Conservation (phyloP, 2,113 vertebrate genomes). For the Naja naja region DNA sequence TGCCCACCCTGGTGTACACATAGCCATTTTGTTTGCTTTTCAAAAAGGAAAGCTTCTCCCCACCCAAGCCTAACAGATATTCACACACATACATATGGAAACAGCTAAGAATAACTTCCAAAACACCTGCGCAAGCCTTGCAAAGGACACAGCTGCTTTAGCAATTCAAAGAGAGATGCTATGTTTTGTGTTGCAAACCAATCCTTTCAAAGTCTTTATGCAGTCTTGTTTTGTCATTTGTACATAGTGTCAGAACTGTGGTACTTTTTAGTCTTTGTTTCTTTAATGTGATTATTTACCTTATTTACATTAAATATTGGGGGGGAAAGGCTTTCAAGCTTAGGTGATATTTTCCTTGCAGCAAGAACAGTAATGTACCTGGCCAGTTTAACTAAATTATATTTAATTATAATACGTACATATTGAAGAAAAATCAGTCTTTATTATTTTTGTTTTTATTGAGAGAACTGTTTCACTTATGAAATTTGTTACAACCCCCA, state of each 20-base stretch:
- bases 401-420: neutral
- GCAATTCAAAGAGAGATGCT: neutral
- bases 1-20: too few relatives aligned
- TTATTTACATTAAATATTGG: neutral
- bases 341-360: neutral
- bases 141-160: neutral
- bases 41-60: neutral
- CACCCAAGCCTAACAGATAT: neutral
- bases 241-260: neutral
- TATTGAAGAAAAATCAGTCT: neutral
- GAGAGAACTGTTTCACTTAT: neutral
- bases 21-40: neutral
- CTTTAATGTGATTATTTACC: neutral
- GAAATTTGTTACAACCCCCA: neutral
- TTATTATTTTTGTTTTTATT: neutral
- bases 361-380: neutral
- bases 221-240: neutral
- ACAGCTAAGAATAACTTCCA: neutral
- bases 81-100: neutral
- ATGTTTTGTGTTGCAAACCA: neutral
- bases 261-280: neutral
- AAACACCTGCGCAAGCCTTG: neutral
- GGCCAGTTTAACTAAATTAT: neutral
- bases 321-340: neutral
- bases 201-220: neutral